Conservation (phyloP, 2,113 vertebrate genomes). For the Macquaria ambigua region DNA sequence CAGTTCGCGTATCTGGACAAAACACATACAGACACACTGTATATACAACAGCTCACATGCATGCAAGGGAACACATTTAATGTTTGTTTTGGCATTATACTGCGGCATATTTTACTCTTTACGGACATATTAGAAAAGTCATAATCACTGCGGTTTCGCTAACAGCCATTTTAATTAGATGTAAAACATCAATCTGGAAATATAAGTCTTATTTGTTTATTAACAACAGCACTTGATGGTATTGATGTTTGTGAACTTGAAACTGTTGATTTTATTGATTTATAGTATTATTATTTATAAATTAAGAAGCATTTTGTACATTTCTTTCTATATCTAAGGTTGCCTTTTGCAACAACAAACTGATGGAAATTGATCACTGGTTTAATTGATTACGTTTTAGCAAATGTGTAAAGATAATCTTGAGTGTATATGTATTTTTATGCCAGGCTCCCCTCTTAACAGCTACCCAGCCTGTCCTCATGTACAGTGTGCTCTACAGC, state of each 20-base stretch:
- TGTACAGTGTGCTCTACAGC: constrained; percentile 47
- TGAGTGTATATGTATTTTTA: constrained; percentile 60
- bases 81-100: constrained; percentile 64
- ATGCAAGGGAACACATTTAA: constrained; percentile 57
- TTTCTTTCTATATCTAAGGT: constrained; percentile 77
- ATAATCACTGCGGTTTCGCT: constrained; percentile 44
- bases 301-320: constrained; percentile 73
- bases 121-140: constrained; percentile 25
- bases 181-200: constrained; percentile 54
- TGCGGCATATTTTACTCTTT: constrained; percentile 57
- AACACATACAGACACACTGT: constrained; percentile 58
- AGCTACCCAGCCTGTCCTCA: constrained; percentile 50
- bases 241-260: constrained; percentile 73
- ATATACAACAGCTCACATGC: constrained; percentile 66
- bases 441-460: constrained; percentile 58
- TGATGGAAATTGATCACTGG: constrained; percentile 40
- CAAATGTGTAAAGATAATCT: constrained; percentile 58
- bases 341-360: constrained; percentile 74
- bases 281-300: constrained; percentile 67
- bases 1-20: constrained; percentile 49
- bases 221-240: constrained; percentile 77
- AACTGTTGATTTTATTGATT: constrained; percentile 70
- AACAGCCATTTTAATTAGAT: constrained; percentile 48
- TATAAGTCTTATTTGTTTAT: constrained; percentile 55
- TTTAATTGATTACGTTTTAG: constrained; percentile 55